A percentile compares a stretch with the other conserved stretches of the same genome.
Evolutionary conservation across 2,888 invertebrate species (phyloP).

Genomic region (Pheosia tremula): DNA sequence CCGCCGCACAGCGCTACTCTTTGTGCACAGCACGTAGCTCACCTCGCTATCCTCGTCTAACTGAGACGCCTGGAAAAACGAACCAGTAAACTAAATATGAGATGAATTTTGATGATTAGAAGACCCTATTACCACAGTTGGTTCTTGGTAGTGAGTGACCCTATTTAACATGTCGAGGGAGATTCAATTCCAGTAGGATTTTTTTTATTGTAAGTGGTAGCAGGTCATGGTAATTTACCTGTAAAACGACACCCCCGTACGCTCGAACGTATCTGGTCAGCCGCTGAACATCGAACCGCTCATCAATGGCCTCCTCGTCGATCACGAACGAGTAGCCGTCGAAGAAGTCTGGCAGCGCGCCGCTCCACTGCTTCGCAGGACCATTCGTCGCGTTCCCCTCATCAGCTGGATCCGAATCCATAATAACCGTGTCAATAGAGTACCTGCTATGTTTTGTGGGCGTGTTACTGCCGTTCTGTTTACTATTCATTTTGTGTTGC

Average conservation of each 20-base stretch:
- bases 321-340: constrained; percentile 76
- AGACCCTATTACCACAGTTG: no score
- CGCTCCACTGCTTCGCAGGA: constrained; percentile 8
- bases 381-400: constrained; percentile 8
- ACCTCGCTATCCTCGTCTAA: constrained; percentile 41
- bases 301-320: constrained; percentile 37
- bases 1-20: constrained; percentile 10
- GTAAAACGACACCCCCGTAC: constrained; percentile 83
- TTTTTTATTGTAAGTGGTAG: not conserved
- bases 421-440: constrained; percentile 19
- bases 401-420: constrained; percentile 30
- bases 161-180: no score
- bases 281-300: constrained; percentile 51
- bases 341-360: constrained; percentile 75
- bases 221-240: constrained; percentile 35
- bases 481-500: not conserved
- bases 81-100: no score
- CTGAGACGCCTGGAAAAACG: constrained; percentile 2
- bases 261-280: constrained; percentile 83
- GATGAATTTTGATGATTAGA: no score
- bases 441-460: not conserved
- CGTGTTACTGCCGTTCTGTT: not conserved
- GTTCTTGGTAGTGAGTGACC: no score
- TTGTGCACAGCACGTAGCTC: constrained; percentile 48
- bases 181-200: no score